Base-by-base conservation (phyloP, 2,797 vertebrate genomes). In the Pipistrellus nathusii region DNA sequence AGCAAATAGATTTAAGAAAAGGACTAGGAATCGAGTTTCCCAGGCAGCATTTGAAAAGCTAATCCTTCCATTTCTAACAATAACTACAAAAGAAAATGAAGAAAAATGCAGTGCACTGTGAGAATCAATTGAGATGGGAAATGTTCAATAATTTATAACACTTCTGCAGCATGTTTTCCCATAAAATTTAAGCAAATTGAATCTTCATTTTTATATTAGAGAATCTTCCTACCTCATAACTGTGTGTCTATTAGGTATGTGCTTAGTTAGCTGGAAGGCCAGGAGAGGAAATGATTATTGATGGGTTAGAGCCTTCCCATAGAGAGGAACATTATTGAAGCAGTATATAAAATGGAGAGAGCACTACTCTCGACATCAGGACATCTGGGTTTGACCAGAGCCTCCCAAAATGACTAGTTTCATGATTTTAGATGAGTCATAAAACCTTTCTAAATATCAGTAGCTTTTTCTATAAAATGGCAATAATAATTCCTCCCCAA, bases 151-250 rank as follows among this genome's bases (percentile, higher is more conserved):
- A 95, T 93, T 97, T 94, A 86, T 90, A 91, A 88, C 41, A 72
- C 75, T 91, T 87, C 76, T 78, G 38, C 38, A 62, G 66, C 35
- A 85, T 93, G 71, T 94, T 95, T 94, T 82, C 72, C 76, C 92
- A 94, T 90, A 87, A 97, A 96, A 94, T 81, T 95, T 96, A 94
- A 95, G 35, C 72, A 97, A 92, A 96, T 81, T 90, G 89, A 94
- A 96, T 95, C 81, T 90, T 95, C 32, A 75, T 87, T 96, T 95
- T 91, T 94, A 55, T 88, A 78, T 94, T 66, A 95, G 59, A 73
- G 85, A 84, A 66, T 87, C 85, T 59, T 94, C 73, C 66, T 92
- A 73, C 48, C 41, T 95, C 82, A 69, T 94, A 90, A 90, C 69
- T 57, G 10, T 55, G 66, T 85, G 76, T 68, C 82, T 85, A 68